A percentile compares a stretch with the other conserved stretches of the same genome.
phyloP scores from a whole-genome alignment of 2,113 vertebrate genomes.

The Ictalurus furcatus region DNA sequence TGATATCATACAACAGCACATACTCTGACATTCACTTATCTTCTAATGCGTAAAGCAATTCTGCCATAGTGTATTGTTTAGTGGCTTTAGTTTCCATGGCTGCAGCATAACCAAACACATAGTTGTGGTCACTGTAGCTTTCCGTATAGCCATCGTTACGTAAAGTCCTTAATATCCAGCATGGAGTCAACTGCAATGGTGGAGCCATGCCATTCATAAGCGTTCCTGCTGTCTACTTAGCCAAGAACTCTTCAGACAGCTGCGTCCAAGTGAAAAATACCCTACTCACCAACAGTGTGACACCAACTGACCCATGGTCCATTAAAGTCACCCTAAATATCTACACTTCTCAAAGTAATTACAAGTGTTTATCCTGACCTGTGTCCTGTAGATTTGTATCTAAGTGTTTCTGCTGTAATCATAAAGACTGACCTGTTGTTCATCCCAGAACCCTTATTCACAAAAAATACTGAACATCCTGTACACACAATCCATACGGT shows the following conservation, averaged over 20 bases:
- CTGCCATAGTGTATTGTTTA: not conserved
- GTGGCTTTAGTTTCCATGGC: not conserved
- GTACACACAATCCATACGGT: not conserved
- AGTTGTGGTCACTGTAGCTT: not conserved
- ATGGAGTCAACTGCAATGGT: not conserved
- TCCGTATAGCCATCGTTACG: not conserved
- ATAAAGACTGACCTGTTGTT: not conserved
- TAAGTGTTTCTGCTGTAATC: not conserved
- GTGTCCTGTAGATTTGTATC: not conserved
- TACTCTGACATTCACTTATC: not conserved
- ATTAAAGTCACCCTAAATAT: not conserved
- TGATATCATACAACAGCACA: not conserved
- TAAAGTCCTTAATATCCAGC: not conserved
- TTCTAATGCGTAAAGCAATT: not conserved
- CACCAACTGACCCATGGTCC: not conserved
- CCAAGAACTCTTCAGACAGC: not conserved
- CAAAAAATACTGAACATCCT: not conserved
- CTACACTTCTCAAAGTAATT: not conserved
- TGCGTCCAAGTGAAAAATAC: not conserved
- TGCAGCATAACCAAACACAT: not conserved
- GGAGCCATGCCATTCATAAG: not conserved
- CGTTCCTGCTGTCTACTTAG: not conserved
- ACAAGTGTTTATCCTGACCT: not conserved
- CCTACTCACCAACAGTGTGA: not conserved
- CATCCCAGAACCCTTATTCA: not conserved